Conservation (phyloP, 2,888 invertebrate genomes). For the Phragmatobia fuliginosa region DNA sequence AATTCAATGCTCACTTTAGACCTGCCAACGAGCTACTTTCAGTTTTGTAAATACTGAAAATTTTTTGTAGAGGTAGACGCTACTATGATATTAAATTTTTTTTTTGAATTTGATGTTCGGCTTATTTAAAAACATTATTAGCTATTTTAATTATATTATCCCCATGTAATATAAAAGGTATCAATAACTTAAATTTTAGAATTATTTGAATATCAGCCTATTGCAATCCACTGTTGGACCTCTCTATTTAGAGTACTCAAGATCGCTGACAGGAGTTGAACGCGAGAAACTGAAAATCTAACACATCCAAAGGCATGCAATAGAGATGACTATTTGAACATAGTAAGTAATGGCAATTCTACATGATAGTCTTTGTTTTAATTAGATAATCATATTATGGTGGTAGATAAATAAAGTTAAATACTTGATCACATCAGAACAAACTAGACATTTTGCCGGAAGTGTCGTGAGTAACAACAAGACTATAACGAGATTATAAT, state of each 20-base stretch:
- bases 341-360: too few species aligned
- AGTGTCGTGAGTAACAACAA: not conserved
- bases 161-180: not conserved
- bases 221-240: too few species aligned
- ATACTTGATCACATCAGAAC: not conserved
- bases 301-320: too few species aligned
- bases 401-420: too few species aligned
- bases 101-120: too few species aligned
- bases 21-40: not conserved
- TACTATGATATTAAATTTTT: not conserved
- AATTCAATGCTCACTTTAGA: not conserved
- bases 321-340: too few species aligned
- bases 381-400: too few species aligned
- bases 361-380: too few species aligned
- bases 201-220: not conserved
- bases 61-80: not conserved
- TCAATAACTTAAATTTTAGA: not conserved
- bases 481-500: not conserved
- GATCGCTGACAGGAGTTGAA: not conserved
- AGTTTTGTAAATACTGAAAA: not conserved
- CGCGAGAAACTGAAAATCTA: too few species aligned
- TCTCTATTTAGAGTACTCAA: too few species aligned
- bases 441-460: not conserved
- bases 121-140: too few species aligned
- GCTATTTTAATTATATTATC: too few species aligned